Conservation (phyloP, 2,888 invertebrate genomes). For the Notocelia uddmanniana region DNA sequence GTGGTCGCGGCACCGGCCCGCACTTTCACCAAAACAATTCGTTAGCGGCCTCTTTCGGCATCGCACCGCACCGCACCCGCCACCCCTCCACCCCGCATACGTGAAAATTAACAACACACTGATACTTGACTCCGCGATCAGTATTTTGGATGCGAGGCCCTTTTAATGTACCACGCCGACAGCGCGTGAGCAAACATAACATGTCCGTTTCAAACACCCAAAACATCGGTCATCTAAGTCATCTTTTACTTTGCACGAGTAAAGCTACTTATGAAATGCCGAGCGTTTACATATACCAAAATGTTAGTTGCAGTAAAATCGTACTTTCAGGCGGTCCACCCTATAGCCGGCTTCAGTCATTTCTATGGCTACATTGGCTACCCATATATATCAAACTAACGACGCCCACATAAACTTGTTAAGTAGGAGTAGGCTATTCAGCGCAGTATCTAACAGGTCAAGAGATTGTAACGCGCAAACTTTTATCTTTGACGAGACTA, state of each 20-base stretch:
- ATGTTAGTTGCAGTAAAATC: neutral
- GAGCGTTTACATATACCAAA: neutral
- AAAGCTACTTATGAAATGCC: neutral
- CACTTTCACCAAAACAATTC: constrained; percentile 87
- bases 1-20: constrained; percentile 84
- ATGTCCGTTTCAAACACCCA: constrained; percentile 16
- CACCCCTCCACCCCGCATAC: constrained; percentile 71
- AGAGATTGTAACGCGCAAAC: neutral
- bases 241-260: neutral
- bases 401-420: constrained; percentile 20
- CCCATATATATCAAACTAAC: neutral
- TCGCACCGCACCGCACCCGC: constrained; percentile 77
- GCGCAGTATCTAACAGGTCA: neutral
- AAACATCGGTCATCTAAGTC: constrained; percentile 8
- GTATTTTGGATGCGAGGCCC: constrained; percentile 68
- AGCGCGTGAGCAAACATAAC: constrained; percentile 27
- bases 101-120: constrained; percentile 81
- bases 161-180: constrained; percentile 65
- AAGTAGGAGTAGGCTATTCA: neutral
- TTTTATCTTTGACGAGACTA: too few species aligned
- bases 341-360: neutral
- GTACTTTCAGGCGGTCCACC: neutral
- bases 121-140: constrained; percentile 74
- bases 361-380: neutral
- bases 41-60: constrained; percentile 85